phyloP scores from a whole-genome alignment of 2,113 vertebrate genomes.

The Isichthys henryi region DNA sequence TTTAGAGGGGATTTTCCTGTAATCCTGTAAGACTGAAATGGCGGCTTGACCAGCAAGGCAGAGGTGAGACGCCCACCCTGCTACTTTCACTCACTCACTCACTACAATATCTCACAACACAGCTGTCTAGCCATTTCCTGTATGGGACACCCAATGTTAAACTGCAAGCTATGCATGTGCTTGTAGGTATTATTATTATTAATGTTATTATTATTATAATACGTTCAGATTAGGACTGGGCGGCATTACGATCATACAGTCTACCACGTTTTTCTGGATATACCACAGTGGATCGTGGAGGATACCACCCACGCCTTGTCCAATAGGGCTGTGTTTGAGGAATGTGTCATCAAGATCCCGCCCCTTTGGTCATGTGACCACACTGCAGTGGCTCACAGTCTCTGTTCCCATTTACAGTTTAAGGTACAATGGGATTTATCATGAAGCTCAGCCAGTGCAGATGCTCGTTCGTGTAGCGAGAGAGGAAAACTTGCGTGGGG shows the following conservation, averaged over 20 bases:
- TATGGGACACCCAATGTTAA: not conserved
- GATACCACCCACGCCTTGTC: not conserved
- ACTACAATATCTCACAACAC: not conserved
- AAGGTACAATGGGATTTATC: not conserved
- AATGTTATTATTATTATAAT: not conserved
- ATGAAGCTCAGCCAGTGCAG: not conserved
- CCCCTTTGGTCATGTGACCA: not conserved
- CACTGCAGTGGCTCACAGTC: not conserved
- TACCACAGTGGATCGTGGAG: not conserved
- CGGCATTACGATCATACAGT: not conserved
- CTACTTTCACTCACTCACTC: not conserved
- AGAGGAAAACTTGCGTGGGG: not conserved
- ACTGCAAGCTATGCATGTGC: not conserved
- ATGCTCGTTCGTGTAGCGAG: not conserved
- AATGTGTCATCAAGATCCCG: not conserved
- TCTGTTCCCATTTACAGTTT: not conserved
- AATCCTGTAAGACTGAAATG: not conserved
- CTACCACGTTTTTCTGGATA: not conserved
- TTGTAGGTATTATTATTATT: not conserved
- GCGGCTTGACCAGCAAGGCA: not conserved
- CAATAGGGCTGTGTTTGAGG: not conserved
- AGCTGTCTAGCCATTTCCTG: not conserved
- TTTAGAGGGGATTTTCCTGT: slow-evolving; percentile 18
- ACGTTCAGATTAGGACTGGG: not conserved
- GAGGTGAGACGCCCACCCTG: not conserved